These are phyloP conservation scores for Heliconius aoede DNA, from an alignment of 2,888 invertebrate genomes.

Conservation along the genomic window DNA sequence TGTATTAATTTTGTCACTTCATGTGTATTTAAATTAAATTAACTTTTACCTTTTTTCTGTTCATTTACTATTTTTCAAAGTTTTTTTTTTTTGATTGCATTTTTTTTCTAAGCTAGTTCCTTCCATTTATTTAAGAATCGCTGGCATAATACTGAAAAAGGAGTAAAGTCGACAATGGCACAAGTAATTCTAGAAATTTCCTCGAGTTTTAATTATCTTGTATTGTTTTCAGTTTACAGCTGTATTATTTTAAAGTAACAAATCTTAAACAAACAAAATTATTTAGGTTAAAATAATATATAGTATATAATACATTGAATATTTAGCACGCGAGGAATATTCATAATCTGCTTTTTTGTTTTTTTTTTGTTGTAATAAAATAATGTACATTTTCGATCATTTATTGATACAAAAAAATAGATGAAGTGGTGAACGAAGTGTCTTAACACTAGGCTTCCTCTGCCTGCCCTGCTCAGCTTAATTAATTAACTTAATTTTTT, in stretches of 20 bases:
- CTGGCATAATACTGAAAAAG: constrained; percentile 41
- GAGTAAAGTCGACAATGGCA: constrained; percentile 50
- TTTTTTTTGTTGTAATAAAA: no score
- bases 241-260: constrained; percentile 1
- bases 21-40: not conserved
- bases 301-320: not conserved
- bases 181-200: constrained; percentile 50
- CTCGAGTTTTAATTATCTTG: constrained; percentile 47
- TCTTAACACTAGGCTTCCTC: no score
- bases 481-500: no score
- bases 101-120: constrained; percentile 5
- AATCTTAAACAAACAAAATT: not conserved
- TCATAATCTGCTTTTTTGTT: no score
- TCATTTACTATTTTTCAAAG: no score
- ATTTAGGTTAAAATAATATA: not conserved
- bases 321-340: no score
- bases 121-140: constrained; percentile 49
- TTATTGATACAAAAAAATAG: no score
- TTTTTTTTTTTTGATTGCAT: not conserved
- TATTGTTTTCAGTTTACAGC: constrained; percentile 37
- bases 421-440: no score
- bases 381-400: no score
- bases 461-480: no score
- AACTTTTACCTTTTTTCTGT: no score
- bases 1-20: not conserved